Percentiles rank a stretch among this genome's conserved stretches.
These are phyloP conservation scores for Echinarachnius parma DNA, from an alignment of 53 echinoderm and acorn worm species.

Conservation along the genomic window DNA sequence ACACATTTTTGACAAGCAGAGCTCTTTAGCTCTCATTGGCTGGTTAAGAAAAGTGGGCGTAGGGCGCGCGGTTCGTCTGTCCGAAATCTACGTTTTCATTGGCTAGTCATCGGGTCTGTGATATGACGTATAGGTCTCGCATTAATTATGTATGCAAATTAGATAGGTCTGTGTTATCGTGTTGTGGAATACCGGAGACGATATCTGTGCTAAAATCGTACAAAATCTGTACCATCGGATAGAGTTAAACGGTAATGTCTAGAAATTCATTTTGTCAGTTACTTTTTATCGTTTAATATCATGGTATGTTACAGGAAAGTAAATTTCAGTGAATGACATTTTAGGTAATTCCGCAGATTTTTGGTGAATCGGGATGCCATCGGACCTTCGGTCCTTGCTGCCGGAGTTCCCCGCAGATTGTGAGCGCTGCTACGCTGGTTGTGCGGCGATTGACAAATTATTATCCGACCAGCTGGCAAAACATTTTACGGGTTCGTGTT, in stretches of 20 bases:
- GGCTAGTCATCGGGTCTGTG: neutral
- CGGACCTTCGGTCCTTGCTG: slow-evolving; percentile 2
- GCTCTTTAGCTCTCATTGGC: slow-evolving; percentile 10
- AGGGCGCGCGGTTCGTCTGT: slow-evolving; percentile 38
- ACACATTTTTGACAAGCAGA: neutral
- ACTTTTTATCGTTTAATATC: neutral
- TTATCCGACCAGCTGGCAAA: neutral
- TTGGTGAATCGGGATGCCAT: neutral
- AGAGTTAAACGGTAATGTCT: neutral
- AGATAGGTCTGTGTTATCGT: neutral
- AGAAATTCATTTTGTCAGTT: neutral
- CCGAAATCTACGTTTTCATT: neutral
- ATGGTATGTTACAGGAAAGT: neutral
- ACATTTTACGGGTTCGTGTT: neutral
- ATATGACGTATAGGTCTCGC: neutral
- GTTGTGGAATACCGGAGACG: neutral
- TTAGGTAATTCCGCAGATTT: neutral
- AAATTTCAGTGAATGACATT: neutral
- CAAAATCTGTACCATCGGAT: slow-evolving; percentile 26
- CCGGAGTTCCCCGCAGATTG: slow-evolving; percentile 18
- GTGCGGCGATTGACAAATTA: too few species aligned
- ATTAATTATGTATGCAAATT: slow-evolving; percentile 23
- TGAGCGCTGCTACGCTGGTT: neutral
- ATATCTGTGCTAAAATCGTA: slow-evolving; percentile 11
- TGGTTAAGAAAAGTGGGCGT: slow-evolving; percentile 34